Conservation (phyloP, 2,113 vertebrate species). For the Mustela lutreola region DNA sequence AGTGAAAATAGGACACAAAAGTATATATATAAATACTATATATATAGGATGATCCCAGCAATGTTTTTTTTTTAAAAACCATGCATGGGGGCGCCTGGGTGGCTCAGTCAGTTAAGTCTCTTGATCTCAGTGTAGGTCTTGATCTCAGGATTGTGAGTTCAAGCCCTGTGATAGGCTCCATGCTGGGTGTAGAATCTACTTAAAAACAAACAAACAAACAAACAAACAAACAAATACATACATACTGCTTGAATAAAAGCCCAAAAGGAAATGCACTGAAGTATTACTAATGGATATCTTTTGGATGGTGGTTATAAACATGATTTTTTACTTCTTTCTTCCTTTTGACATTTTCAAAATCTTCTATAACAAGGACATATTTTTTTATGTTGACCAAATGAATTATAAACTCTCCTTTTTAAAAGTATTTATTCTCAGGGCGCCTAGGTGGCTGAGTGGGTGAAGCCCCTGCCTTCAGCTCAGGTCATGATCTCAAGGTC, state of each 20-base stretch:
- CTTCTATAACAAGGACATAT: neutral
- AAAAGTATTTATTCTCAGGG: neutral
- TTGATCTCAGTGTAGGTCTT: neutral
- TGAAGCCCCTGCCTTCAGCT: too few species aligned
- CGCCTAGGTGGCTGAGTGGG: too few species aligned
- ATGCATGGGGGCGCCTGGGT: neutral
- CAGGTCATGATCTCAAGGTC: too few species aligned
- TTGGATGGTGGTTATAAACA: neutral
- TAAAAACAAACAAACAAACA: neutral
- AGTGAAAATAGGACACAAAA: slow-evolving; percentile 81
- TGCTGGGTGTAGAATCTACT: neutral
- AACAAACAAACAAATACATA: neutral
- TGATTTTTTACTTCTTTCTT: slow-evolving; percentile 57
- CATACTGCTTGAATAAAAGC: slow-evolving; percentile 57
- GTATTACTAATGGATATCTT: slow-evolving; percentile 60
- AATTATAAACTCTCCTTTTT: neutral
- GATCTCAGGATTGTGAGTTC: neutral
- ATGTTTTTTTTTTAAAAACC: neutral
- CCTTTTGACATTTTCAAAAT: slow-evolving; percentile 61
- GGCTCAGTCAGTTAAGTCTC: neutral
- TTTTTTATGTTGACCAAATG: slow-evolving; percentile 57
- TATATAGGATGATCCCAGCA: slow-evolving; percentile 47
- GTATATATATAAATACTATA: slow-evolving; percentile 36
- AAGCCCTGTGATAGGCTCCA: neutral
- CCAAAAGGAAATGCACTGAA: slow-evolving; percentile 36